Base-by-base conservation (phyloP, 1,140 invertebrate species). In the Delia radicum region DNA sequence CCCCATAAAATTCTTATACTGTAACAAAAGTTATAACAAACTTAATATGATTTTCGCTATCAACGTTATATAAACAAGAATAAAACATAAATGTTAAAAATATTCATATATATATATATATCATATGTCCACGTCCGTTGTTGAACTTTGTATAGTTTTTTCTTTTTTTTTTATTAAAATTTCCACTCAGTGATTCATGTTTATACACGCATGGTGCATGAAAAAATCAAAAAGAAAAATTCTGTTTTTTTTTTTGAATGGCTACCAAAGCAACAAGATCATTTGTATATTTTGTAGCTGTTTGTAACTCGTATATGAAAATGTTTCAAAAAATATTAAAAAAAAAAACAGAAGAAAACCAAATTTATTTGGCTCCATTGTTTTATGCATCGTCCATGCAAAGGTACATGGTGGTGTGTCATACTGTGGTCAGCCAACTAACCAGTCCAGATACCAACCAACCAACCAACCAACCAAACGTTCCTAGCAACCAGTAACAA, bases 361-460 rank as follows among this genome's bases (percentile, higher is more conserved):
- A 37, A 37, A 10, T 37, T 7, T 13, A 37, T 55, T 55, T 21
- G 21, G 0, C 2, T 15, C 37, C 37, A 42, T 42, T 42, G 37
- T 42, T 5, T 10, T 42, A 1, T 42, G n/a, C 10, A 15, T 42
- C n/a, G 48, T 55, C n/a, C 3, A 12, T 2, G 18, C n/a, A 55
- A 24, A 33, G 65, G 15, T 69, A 33, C 29, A 24, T 33, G 29
- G n/a, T 69, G n/a, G n/a, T 69, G 65, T 69, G 65, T 69, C 31
- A 33, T 69, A 33, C 31, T 69, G 65, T 69, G 65, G 65, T 69
- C 29, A 69, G 7, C 26, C 65, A 33, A 33, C 24, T 21, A 69
- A 69, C 65, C 65, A 69, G 65, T 24, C 21, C 18, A 2, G 31
- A 7, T 24, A 18, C n/a, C n/a, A 65, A 63, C 24, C 61, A 26